Base-by-base conservation (phyloP, 2,888 invertebrate genomes). In the Campoplex capitator region DNA sequence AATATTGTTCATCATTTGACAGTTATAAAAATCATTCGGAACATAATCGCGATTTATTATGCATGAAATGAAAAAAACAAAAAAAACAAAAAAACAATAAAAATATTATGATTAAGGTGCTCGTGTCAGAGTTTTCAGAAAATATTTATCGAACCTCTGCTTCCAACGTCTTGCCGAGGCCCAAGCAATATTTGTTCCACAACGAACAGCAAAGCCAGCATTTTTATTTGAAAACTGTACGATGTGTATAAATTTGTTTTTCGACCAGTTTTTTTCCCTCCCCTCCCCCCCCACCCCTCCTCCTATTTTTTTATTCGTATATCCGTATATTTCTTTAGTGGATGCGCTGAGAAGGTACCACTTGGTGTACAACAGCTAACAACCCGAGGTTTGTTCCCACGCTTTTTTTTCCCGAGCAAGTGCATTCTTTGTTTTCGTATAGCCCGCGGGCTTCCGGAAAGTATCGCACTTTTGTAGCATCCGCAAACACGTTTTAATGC, bases 351-450 rank as follows among this genome's bases (percentile, higher is more conserved):
- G 67, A 68, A 62, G 58, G 62, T 28, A 7, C 28, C 45, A 48
- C 23, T 76, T 54, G 80, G 76, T 42, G 58, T 56, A 75, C 58
- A 9, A 6, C n/a, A 45, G 56, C 73, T 54, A 79, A 74, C 67
- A 35, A 45, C 73, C 35, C 67, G 48, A 79, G 68, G 56, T 79
- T 78, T 58, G 67, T 70, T 80, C 51, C 48, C 42, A 23, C 23
- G 79, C n/a, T 75, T 51, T 68, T 80, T 28, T 38, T 6, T 1
- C 38, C 18, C 42, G n/a, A 32, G 7, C 16, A 71, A 35, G 23
- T 75, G 68, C 28, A 38, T 28, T 23, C 42, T 42, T 54, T 42
- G 54, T 78, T 54, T 68, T 68, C 54, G n/a, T 78, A 78, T 78
- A 78, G 32, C 68, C 68, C 68, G 32, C 42, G 42, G 68, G 32